These are phyloP conservation scores for Cepaea hortensis DNA, from an alignment of 2,888 invertebrate species.

Conservation along the genomic window DNA sequence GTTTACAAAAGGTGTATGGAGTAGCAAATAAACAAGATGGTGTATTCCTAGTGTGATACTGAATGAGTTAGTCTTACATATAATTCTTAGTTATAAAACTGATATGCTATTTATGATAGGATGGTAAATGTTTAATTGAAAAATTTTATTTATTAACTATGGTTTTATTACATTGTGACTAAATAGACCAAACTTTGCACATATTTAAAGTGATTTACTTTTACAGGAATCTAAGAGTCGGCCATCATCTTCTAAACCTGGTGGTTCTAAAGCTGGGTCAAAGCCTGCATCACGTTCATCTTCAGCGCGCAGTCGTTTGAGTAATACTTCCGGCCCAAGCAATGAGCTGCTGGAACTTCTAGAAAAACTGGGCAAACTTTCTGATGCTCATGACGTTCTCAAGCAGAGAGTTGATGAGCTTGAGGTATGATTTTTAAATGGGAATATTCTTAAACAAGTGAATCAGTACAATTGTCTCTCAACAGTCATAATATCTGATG, in stretches of 20 bases:
- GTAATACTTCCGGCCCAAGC: conserved; percentile 70
- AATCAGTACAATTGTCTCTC: too few relatives aligned
- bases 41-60: too few relatives aligned
- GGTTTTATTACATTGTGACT: not conserved
- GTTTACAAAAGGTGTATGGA: too few relatives aligned
- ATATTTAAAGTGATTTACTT: not conserved
- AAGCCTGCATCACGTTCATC: conserved; percentile 51
- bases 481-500: too few relatives aligned
- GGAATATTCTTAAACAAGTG: too few relatives aligned
- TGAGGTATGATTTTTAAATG: conserved; percentile 62
- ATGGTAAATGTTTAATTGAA: too few relatives aligned
- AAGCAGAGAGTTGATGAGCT: conserved; percentile 68
- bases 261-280: not conserved
- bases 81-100: too few relatives aligned
- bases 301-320: conserved; percentile 57
- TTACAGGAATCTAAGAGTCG: conserved; percentile 33
- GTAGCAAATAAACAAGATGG: too few relatives aligned
- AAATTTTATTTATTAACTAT: too few relatives aligned
- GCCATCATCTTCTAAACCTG: conserved; percentile 21
- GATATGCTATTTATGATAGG: too few relatives aligned
- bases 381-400: conserved; percentile 65
- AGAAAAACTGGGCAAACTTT: conserved; percentile 71
- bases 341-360: conserved; percentile 69
- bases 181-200: not conserved
- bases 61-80: too few relatives aligned